Evolutionary conservation across 2,113 vertebrate genomes (phyloP).

Genomic region (Nannospalax galili): DNA sequence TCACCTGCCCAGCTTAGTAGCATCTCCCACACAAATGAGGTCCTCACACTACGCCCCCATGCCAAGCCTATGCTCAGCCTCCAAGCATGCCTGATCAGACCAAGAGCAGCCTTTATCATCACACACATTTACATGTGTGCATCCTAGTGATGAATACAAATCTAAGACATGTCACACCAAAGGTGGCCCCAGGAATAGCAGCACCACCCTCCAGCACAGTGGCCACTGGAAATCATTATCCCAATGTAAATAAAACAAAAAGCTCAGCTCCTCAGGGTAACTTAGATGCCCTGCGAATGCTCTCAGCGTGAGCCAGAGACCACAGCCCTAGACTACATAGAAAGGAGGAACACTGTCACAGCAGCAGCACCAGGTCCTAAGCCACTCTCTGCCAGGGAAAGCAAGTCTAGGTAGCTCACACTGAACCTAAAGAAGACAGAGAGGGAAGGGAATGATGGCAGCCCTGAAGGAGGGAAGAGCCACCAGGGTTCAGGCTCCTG

Average conservation of each 20-base stretch:
- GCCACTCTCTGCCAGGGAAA: background rate
- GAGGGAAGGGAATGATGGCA: rapidly evolving
- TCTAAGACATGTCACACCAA: background rate
- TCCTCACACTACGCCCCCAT: background rate
- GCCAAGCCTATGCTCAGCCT: background rate
- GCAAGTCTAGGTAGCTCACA: background rate
- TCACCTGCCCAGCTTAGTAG: background rate
- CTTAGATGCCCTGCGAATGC: background rate
- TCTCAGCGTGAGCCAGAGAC: background rate
- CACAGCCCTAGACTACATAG: rapidly evolving
- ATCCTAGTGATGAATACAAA: background rate
- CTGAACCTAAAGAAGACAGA: background rate
- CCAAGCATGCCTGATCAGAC: background rate
- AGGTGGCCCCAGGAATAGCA: background rate
- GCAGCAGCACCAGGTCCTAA: background rate
- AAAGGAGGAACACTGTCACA: background rate
- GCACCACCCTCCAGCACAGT: background rate
- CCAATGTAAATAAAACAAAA: background rate
- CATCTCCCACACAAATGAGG: background rate
- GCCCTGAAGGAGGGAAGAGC: background rate
- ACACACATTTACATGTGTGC: background rate
- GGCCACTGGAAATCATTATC: background rate
- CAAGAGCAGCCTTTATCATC: background rate
- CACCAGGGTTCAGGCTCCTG: background rate
- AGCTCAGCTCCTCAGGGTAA: background rate